A percentile compares a stretch with the other conserved stretches of the same genome.
Conservation (phyloP, 2,797 vertebrate species). For the Clamator glandarius region DNA sequence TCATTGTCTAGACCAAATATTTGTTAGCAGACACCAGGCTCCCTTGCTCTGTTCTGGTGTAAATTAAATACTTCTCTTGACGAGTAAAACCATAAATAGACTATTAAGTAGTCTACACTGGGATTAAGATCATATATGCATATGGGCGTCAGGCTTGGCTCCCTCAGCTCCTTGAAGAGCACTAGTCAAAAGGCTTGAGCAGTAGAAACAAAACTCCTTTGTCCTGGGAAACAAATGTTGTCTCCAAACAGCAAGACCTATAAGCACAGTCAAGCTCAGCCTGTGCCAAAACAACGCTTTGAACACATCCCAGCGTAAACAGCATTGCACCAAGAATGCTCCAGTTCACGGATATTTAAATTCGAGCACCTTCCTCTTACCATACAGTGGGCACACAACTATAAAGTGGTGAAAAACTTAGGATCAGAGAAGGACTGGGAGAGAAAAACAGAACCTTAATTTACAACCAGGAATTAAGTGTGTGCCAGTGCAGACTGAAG, state of each 20-base stretch:
- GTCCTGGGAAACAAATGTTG: background rate
- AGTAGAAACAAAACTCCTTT: background rate
- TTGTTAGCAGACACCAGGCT: background rate
- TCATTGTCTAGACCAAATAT: background rate
- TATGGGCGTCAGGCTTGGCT: background rate
- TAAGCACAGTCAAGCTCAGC: background rate
- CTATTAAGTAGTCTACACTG: background rate
- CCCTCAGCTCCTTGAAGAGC: background rate
- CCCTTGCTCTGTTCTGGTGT: background rate
- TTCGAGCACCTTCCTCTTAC: background rate
- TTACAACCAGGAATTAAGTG: background rate
- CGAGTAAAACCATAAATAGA: background rate
- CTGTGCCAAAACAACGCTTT: background rate
- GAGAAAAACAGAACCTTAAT: background rate
- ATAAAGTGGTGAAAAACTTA: background rate
- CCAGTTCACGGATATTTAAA: background rate
- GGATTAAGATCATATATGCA: too few relatives aligned
- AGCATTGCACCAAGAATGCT: background rate
- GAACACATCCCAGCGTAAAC: accelerated
- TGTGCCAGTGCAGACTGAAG: background rate
- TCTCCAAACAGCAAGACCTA: background rate
- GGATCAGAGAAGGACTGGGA: background rate
- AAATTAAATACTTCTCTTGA: background rate
- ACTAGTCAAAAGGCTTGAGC: background rate
- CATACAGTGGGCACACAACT: accelerated